Evolutionary conservation across 2,888 invertebrate genomes (phyloP).

Genomic region (Spilarctia lutea): DNA sequence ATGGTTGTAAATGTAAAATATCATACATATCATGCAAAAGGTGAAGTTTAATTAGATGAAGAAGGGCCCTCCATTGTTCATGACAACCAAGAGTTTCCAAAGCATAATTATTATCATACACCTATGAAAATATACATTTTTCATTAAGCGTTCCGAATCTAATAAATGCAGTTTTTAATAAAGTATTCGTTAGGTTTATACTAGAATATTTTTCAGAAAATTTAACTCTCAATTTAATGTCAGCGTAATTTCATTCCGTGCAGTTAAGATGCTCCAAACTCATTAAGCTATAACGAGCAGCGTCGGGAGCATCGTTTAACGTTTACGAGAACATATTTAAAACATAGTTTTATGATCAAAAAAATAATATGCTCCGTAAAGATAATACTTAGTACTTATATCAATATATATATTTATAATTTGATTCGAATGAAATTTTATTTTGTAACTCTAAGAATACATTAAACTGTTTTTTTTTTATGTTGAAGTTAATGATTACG

Average conservation of each 20-base stretch:
- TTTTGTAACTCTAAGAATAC: not conserved
- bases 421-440: too few species aligned
- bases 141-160: not conserved
- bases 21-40: too few species aligned
- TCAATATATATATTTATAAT: too few species aligned
- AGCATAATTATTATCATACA: not conserved
- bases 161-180: not conserved
- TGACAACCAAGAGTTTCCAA: not conserved
- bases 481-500: too few species aligned
- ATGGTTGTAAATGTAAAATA: too few species aligned
- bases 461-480: too few species aligned
- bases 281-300: conserved; percentile 42
- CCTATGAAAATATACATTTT: not conserved
- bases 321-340: conserved; percentile 31
- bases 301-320: conserved; percentile 31
- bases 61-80: too few species aligned
- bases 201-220: conserved; percentile 23
- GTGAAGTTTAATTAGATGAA: too few species aligned
- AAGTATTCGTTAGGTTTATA: conserved; percentile 1
- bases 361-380: not conserved
- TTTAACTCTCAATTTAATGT: conserved; percentile 25
- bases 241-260: conserved; percentile 27
- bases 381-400: not conserved
- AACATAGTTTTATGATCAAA: conserved; percentile 13
- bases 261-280: conserved; percentile 38